Evolutionary conservation across 2,797 vertebrate genomes (phyloP).

Genomic region (Ateles fusciceps): DNA sequence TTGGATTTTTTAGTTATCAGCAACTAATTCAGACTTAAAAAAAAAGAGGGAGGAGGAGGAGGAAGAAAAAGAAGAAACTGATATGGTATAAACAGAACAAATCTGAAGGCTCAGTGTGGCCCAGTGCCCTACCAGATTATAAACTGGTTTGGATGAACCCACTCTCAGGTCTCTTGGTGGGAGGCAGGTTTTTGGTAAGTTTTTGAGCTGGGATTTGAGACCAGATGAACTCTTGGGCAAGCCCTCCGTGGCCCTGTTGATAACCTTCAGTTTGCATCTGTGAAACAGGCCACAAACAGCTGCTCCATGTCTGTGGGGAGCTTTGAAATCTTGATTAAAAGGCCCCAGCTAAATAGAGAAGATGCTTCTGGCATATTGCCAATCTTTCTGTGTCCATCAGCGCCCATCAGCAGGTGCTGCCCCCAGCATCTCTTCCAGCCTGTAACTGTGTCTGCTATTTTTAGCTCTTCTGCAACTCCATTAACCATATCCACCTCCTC

Average conservation of each 20-base stretch:
- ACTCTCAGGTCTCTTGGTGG: not conserved
- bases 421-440: not conserved
- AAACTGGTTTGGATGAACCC: not conserved
- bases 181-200: not conserved
- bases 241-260: not conserved
- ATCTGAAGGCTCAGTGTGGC: not conserved
- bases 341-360: conserved; percentile 4
- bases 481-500: conserved; percentile 44
- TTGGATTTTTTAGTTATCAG: not conserved
- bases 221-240: not conserved
- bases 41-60: not conserved
- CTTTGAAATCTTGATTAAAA: conserved; percentile 52
- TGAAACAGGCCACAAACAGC: conserved; percentile 29
- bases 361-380: not conserved
- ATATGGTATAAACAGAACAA: not conserved
- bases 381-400: not conserved
- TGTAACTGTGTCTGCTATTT: conserved; percentile 50
- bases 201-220: not conserved
- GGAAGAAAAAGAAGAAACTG: not conserved
- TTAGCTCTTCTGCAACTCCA: conserved; percentile 53
- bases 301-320: not conserved
- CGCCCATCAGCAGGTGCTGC: conserved; percentile 27
- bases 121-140: not conserved
- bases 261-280: conserved; percentile 38
- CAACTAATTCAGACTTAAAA: not conserved